A percentile compares a stretch with the other conserved stretches of the same genome.
These are phyloP conservation scores for Thamnaconus septentrionalis DNA, from an alignment of 2,113 vertebrate genomes.

Conservation along the genomic window DNA sequence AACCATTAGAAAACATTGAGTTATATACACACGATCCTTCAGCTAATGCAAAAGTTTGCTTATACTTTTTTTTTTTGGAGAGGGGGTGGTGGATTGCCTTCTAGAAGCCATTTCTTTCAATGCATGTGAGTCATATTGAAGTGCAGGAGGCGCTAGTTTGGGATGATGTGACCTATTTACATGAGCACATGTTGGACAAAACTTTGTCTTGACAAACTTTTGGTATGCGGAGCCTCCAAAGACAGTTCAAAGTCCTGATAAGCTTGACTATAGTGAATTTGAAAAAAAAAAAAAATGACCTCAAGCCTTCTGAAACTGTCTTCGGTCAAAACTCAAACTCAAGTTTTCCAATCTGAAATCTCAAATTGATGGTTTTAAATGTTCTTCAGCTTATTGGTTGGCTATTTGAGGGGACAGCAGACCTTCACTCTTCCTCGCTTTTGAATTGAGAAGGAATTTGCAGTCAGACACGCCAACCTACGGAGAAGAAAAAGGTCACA, in stretches of 20 bases:
- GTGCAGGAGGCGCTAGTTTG: too few species aligned
- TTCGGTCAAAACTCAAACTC: slow-evolving; percentile 47
- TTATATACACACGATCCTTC: too few species aligned
- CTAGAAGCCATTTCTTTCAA: too few species aligned
- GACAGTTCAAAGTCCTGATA: neutral
- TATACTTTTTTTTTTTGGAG: too few species aligned
- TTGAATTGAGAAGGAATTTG: neutral
- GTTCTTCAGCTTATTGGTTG: slow-evolving; percentile 15
- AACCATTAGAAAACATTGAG: too few species aligned
- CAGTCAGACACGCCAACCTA: slow-evolving; percentile 37
- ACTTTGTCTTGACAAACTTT: slow-evolving; percentile 37
- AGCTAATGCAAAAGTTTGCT: too few species aligned
- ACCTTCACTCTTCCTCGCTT: slow-evolving; percentile 34
- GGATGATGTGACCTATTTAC: slow-evolving; percentile 1
- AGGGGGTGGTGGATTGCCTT: too few species aligned
- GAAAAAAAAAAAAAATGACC: slow-evolving; percentile 42
- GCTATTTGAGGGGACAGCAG: slow-evolving; percentile 7
- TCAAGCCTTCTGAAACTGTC: slow-evolving; percentile 32
- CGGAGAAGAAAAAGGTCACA: neutral
- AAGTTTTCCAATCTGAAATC: slow-evolving; percentile 33
- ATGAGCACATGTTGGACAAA: neutral
- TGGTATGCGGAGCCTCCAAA: slow-evolving; percentile 30
- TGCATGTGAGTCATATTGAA: too few species aligned
- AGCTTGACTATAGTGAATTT: slow-evolving; percentile 29
- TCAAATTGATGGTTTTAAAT: slow-evolving; percentile 4